Evolutionary conservation across 2,888 invertebrate genomes (phyloP).

Genomic region (Cantharis rustica): DNA sequence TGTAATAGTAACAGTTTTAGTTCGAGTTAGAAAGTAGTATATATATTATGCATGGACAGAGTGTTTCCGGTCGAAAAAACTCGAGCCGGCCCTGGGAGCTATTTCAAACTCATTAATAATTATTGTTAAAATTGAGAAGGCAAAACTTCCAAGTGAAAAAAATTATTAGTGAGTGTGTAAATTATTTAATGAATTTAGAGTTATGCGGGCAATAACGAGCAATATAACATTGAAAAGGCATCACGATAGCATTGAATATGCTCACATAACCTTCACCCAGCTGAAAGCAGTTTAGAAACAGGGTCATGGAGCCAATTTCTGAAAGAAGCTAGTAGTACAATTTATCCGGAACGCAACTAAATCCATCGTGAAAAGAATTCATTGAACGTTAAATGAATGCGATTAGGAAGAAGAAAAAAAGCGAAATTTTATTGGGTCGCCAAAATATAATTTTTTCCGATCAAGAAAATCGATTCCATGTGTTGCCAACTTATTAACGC

Average conservation of each 20-base stretch:
- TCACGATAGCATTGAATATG: conserved; percentile 11
- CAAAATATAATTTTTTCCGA: background rate
- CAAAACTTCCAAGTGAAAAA: background rate
- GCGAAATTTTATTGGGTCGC: background rate
- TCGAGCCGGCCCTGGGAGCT: background rate
- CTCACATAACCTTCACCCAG: conserved; percentile 9
- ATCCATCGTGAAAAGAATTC: background rate
- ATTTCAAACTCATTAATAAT: background rate
- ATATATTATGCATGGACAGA: background rate
- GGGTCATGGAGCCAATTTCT: background rate
- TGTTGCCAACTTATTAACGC: background rate
- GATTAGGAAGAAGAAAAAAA: background rate
- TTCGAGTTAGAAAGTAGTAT: background rate
- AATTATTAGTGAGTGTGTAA: background rate
- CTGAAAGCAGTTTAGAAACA: conserved; percentile 8
- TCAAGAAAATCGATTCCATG: background rate
- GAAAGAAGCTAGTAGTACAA: background rate
- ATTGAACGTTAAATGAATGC: background rate
- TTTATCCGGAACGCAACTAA: background rate
- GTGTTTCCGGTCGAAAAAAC: background rate
- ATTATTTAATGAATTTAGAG: background rate
- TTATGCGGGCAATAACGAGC: background rate
- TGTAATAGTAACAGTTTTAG: background rate
- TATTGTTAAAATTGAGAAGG: background rate
- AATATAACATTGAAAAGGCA: background rate